Evolutionary conservation across 2,113 vertebrate species (phyloP).

Genomic region (Paradoxurus hermaphroditus): DNA sequence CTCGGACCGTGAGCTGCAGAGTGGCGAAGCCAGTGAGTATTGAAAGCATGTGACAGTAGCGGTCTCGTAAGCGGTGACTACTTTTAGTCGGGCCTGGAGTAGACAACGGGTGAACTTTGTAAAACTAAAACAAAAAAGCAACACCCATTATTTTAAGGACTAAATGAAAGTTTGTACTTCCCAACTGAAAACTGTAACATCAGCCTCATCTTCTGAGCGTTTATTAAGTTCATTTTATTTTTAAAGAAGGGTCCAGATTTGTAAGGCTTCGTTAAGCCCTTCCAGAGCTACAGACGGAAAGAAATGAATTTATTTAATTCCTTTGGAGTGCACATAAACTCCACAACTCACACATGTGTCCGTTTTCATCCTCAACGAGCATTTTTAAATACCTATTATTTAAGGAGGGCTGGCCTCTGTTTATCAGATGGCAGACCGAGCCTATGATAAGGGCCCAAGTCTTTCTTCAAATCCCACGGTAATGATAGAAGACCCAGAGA

Average conservation of each 20-base stretch:
- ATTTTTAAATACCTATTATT: background rate
- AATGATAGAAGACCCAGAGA: background rate
- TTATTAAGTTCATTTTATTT: slow-evolving; percentile 48
- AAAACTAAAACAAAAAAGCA: background rate
- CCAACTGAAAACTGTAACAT: background rate
- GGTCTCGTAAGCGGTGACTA: background rate
- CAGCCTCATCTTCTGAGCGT: background rate
- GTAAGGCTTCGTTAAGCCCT: background rate
- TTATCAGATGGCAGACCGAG: background rate
- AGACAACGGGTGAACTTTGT: background rate
- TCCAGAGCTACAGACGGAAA: slow-evolving; percentile 44
- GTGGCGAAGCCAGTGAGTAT: background rate
- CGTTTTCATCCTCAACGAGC: background rate
- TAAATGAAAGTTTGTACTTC: background rate
- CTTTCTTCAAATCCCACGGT: background rate
- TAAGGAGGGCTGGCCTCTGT: background rate
- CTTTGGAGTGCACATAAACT: background rate
- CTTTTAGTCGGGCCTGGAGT: background rate
- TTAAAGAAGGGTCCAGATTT: slow-evolving; percentile 38
- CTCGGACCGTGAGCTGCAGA: background rate
- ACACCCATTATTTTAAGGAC: background rate
- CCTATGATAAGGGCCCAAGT: background rate
- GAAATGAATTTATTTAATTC: slow-evolving; percentile 14
- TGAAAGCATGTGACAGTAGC: background rate
- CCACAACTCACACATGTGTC: background rate